Evolutionary conservation across 1,140 invertebrate species (phyloP), one percentile per base, ranked within the genome.

Genomic region (Rhagoletis zephyria): DNA sequence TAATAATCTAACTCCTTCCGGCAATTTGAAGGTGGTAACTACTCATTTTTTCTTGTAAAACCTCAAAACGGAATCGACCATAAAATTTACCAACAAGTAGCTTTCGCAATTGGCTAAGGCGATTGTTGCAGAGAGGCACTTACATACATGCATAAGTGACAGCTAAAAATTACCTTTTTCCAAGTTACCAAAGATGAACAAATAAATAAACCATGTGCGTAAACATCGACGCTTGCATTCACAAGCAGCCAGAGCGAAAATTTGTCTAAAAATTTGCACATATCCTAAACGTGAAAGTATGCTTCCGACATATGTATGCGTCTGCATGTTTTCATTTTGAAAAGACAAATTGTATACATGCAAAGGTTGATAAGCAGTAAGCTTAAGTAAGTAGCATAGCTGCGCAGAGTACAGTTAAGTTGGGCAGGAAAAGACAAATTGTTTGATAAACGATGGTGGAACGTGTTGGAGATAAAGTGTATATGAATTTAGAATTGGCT

Each of bases 261-360:
- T 30, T 30, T 30, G 30, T 30, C 30, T 30, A 30, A 30, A 30
- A 30, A 30, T 61, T 7, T 14, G 61, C 61, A 63, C 16, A 10
- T 63, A 19, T 65, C 19, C 64, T 65, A 65, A 65, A 30, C 64
- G 6, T 16, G 64, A 16, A 60, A 60, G 12, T 60, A 60, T 60
- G 6, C 30, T n/a, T 30, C 19, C 19, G 64, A 6, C 61, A 63
- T 67, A 0, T 65, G 19, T 30, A 40, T 40, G 64, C 7, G n/a
- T 16, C 60, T 61, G 4, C 60, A 61, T 19, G 42, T 67, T 67
- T 67, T 42, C 65, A 4, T 14, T 67, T 14, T 1, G 65, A 67
- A 42, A 64, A 42, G 65, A 67, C 65, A 67, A 67, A 67, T 67
- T 67, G 65, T 67, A 19, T 10, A 67, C 10, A 67, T 42, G 65